A percentile compares a stretch with the other conserved stretches of the same genome.
Evolutionary conservation across 2,797 vertebrate genomes (phyloP).

Genomic region (Gambusia yucatana): DNA sequence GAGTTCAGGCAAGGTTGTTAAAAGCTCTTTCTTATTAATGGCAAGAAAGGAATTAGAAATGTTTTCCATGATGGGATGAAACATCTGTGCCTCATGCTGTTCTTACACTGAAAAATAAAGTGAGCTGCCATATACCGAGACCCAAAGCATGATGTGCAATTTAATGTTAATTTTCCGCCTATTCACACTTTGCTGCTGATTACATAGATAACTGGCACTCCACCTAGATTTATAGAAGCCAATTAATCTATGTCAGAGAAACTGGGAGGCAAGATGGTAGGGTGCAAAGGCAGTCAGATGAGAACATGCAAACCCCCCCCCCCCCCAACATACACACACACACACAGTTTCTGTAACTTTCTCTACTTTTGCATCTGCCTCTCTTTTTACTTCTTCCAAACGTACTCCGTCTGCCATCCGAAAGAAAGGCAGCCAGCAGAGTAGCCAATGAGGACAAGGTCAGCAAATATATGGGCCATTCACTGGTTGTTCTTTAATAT

Average conservation of each 20-base stretch:
- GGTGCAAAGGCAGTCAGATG: constrained; percentile 13
- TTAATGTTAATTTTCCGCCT: constrained; percentile 66
- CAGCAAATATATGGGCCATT: constrained; percentile 52
- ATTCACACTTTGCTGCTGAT: constrained; percentile 60
- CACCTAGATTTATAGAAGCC: constrained; percentile 64
- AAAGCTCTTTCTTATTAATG: constrained; percentile 55
- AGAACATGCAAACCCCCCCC: constrained; percentile 30
- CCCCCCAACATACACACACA: not conserved
- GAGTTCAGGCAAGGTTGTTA: constrained; percentile 58
- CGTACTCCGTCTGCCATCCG: constrained; percentile 21
- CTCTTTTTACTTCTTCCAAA: constrained; percentile 24
- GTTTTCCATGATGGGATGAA: constrained; percentile 53
- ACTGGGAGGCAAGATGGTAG: constrained; percentile 12
- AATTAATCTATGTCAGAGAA: constrained; percentile 62
- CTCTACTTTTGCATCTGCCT: constrained; percentile 18
- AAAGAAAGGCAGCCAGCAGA: constrained; percentile 28
- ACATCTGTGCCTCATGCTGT: constrained; percentile 64
- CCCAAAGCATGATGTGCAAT: constrained; percentile 63
- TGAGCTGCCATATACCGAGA: constrained; percentile 43
- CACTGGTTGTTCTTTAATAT: constrained; percentile 33
- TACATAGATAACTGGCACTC: constrained; percentile 61
- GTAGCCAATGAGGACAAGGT: constrained; percentile 54
- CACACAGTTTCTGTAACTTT: constrained; percentile 14
- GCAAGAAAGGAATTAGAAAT: constrained; percentile 53
- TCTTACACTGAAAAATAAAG: constrained; percentile 49